Conservation (phyloP, 2,888 invertebrate genomes). For the Drosophila formosana region DNA sequence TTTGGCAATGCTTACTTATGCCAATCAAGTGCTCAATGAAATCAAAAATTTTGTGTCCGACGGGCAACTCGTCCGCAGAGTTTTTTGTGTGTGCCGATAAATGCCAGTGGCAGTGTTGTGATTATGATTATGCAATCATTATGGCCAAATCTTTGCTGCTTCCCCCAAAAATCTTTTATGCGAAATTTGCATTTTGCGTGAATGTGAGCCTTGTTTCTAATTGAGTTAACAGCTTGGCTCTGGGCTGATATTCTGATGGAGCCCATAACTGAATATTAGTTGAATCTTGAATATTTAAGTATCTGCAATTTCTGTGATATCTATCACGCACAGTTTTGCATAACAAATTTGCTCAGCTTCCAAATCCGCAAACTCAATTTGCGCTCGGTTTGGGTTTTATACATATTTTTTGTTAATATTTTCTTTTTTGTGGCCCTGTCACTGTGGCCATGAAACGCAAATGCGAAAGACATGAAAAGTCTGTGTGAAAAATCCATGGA, state of each 20-base stretch:
- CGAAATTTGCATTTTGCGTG: slow-evolving; percentile 50
- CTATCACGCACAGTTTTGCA: slow-evolving; percentile 64
- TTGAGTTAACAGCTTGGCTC: slow-evolving; percentile 64
- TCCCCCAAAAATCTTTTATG: slow-evolving; percentile 29
- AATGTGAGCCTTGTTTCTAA: slow-evolving; percentile 47
- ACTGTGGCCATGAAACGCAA: slow-evolving; percentile 14
- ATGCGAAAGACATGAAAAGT: slow-evolving; percentile 12
- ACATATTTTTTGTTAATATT: background rate
- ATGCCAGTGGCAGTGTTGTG: slow-evolving; percentile 38
- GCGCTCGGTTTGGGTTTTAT: slow-evolving; percentile 14
- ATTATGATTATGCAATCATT: slow-evolving; percentile 72
- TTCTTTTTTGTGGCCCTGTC: slow-evolving; percentile 6
- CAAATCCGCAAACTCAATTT: slow-evolving; percentile 70
- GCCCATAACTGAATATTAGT: slow-evolving; percentile 46
- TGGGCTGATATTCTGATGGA: slow-evolving; percentile 32
- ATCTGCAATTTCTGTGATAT: slow-evolving; percentile 35
- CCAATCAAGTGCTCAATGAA: slow-evolving; percentile 75
- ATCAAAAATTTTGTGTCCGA: slow-evolving; percentile 60
- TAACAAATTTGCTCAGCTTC: slow-evolving; percentile 53
- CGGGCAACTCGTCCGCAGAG: slow-evolving; percentile 26
- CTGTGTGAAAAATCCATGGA: slow-evolving; percentile 22
- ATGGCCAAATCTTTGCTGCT: slow-evolving; percentile 48
- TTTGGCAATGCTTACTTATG: slow-evolving; percentile 64
- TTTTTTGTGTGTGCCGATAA: background rate
- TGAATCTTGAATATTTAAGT: slow-evolving; percentile 10